Evolutionary conservation across 2,888 invertebrate genomes (phyloP).

Genomic region (Bhutanitis thaidina): DNA sequence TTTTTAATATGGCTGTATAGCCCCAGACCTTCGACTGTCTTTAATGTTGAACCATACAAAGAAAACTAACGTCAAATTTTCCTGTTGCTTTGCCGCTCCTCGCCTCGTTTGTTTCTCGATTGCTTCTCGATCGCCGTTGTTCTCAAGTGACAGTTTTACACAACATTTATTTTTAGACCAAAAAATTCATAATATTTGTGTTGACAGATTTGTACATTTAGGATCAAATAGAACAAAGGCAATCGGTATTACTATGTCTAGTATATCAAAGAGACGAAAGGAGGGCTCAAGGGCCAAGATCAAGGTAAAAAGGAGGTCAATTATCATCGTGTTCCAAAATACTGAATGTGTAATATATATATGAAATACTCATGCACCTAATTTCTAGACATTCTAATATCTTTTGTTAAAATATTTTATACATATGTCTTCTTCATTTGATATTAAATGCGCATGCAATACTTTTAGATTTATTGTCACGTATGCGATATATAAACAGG

Average conservation of each 20-base stretch:
- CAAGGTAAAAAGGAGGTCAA: slow-evolving; percentile 69
- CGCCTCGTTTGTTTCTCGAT: too few species aligned
- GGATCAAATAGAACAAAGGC: slow-evolving; percentile 3
- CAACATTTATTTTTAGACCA: slow-evolving; percentile 11
- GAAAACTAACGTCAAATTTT: slow-evolving; percentile 1
- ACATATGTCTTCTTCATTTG: too few species aligned
- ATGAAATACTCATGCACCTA: too few species aligned
- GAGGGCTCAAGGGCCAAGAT: slow-evolving; percentile 73
- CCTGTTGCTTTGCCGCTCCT: slow-evolving; percentile 1
- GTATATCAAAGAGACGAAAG: slow-evolving; percentile 74
- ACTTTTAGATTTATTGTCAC: too few species aligned
- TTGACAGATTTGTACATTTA: slow-evolving; percentile 10
- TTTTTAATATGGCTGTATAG: neutral
- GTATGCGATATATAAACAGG: neutral
- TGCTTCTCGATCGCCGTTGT: too few species aligned
- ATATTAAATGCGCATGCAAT: too few species aligned
- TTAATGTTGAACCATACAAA: neutral
- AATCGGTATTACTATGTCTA: slow-evolving; percentile 56
- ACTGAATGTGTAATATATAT: too few species aligned
- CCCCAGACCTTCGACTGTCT: neutral
- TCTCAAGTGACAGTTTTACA: too few species aligned
- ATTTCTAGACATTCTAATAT: too few species aligned
- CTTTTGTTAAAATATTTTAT: too few species aligned
- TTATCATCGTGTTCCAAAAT: slow-evolving; percentile 31
- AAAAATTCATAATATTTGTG: slow-evolving; percentile 20